Evolutionary conservation across 2,797 vertebrate species (phyloP), one percentile per base, ranked within the genome.

Genomic region (Lepilemur septentrionalis): DNA sequence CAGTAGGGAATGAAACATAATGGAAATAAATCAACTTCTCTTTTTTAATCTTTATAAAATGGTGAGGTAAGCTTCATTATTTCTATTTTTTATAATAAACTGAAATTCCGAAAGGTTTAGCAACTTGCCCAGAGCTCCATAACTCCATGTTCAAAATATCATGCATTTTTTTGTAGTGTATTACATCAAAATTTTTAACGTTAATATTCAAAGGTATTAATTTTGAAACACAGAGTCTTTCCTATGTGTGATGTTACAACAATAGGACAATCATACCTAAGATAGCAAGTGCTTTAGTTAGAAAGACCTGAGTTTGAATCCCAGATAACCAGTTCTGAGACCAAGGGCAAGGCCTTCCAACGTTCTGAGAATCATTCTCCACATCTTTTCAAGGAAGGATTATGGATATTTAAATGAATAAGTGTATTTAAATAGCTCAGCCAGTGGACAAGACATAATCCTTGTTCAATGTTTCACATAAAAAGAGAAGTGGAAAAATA

Each of bases 71-170:
- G 5, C 43, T 82, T 86, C 38, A 28, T 75, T 67, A 69, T 67
- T 72, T 76, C 22, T 70, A 63, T 32, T 95, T n/a, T 88, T 92
- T 90, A 73, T 81, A 96, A 92, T 57, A 48, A 89, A 92, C 9
- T 76, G n/a, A 88, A 92, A 85, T 75, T 89, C 89, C 41, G 32
- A 69, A 78, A 55, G 30, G 11, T 63, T 46, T 75, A 94, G 10
- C 80, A 76, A 59, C 20, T 91, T 82, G 20, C 13, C 9, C 17
- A 94, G 63, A 79, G 30, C 48, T 89, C 1, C 20, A 7, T 81
- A 67, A 55, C 65, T 81, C 7, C 2, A 41, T 43, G 7, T 82
- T 88, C 38, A 69, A 85, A 76, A 32, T 30, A n/a, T 1, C 32
- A 5, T 50, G 23, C 20, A 84, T 48, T 65, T 76, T 83, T 83